A percentile compares a stretch with the other conserved stretches of the same genome.
Evolutionary conservation across 2,113 vertebrate genomes (phyloP).

Genomic region (Oryzias javanicus): DNA sequence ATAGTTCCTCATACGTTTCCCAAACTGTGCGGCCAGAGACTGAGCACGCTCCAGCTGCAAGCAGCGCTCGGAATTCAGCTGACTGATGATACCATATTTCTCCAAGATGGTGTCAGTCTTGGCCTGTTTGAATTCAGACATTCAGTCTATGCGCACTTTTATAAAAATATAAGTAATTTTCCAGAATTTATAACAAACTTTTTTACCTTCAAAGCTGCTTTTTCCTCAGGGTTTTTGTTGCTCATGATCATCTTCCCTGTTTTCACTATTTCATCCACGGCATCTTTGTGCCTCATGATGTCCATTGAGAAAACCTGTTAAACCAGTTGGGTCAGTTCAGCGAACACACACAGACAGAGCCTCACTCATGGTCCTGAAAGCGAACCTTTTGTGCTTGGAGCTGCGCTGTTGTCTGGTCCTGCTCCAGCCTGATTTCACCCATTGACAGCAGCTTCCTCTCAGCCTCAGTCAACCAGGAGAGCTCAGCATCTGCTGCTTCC

Average conservation of each 20-base stretch:
- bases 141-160: not conserved
- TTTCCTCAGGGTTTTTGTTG: conserved; percentile 86
- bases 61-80: conserved; percentile 91
- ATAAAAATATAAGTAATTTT: not conserved
- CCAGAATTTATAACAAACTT: not conserved
- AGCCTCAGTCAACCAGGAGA: conserved; percentile 88
- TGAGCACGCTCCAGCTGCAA: conserved; percentile 95
- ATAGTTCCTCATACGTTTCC: conserved; percentile 96
- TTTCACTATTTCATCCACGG: conserved; percentile 90
- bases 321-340: conserved; percentile 51
- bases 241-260: conserved; percentile 86
- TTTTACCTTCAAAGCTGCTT: conserved; percentile 82
- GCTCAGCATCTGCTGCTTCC: conserved; percentile 87
- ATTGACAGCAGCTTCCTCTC: conserved; percentile 87
- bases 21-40: conserved; percentile 93
- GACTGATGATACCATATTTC: conserved; percentile 85
- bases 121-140: conserved; percentile 70
- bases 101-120: conserved; percentile 83
- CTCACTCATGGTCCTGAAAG: not conserved
- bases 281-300: conserved; percentile 94
- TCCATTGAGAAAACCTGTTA: conserved; percentile 94
- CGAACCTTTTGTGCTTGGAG: conserved; percentile 97
- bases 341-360: not conserved
- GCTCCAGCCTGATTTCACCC: conserved; percentile 91
- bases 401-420: conserved; percentile 90